Conservation (phyloP, 2,888 invertebrate genomes). For the Scrobipalpa atriplicella region DNA sequence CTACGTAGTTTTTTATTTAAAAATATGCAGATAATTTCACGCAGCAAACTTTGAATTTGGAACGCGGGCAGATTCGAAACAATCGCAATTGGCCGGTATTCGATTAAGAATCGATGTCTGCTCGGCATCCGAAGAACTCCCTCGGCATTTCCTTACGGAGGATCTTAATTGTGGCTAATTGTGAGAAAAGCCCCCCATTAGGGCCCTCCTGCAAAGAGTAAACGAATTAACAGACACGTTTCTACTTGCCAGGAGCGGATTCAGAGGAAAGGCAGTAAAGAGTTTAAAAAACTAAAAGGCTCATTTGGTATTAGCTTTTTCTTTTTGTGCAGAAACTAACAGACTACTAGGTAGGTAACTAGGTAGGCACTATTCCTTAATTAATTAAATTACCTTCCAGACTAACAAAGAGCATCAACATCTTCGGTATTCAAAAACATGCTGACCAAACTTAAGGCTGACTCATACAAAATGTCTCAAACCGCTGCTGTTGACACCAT, state of each 20-base stretch:
- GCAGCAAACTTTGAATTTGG: not conserved
- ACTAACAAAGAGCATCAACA: no score
- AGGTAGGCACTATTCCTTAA: no score
- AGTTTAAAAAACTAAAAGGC: no score
- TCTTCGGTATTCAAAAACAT: no score
- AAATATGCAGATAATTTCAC: no score
- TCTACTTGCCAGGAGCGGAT: conserved; percentile 58
- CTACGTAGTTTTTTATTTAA: no score
- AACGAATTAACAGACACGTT: conserved; percentile 78
- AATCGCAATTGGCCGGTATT: conserved; percentile 37
- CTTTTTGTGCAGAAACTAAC: no score
- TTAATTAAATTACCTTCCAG: no score
- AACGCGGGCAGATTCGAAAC: not conserved
- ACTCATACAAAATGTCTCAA: no score
- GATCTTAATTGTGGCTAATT: conserved; percentile 79
- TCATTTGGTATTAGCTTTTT: not conserved
- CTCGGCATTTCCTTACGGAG: conserved; percentile 61
- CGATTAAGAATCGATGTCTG: conserved; percentile 48
- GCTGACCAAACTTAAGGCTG: no score
- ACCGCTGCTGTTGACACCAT: no score
- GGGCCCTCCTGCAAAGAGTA: conserved; percentile 69
- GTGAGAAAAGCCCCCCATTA: conserved; percentile 77
- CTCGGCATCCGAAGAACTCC: conserved; percentile 45
- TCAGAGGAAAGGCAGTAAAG: conserved; percentile 29
- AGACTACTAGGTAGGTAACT: no score